A percentile compares a stretch with the other conserved stretches of the same genome.
These are phyloP conservation scores for Hymenopus coronatus DNA, from an alignment of 2,888 invertebrate species.

Conservation along the genomic window DNA sequence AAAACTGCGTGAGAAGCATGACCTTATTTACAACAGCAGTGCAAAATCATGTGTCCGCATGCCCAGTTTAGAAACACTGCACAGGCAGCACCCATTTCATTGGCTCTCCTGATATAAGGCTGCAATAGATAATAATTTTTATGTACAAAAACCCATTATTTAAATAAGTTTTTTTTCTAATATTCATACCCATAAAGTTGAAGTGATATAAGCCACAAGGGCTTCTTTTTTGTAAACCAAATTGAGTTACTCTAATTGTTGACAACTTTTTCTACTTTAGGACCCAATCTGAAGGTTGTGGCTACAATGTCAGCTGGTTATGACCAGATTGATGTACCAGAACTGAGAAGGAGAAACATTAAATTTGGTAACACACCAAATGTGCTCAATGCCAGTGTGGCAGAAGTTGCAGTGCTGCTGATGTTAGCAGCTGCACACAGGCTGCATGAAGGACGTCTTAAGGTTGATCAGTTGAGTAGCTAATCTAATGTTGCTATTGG, in stretches of 20 bases:
- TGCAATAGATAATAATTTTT: no score
- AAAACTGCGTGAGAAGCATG: no score
- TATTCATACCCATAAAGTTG: no score
- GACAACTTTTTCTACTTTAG: conserved; percentile 43
- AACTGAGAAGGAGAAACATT: conserved; percentile 67
- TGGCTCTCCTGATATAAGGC: no score
- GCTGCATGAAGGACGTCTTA: conserved; percentile 69
- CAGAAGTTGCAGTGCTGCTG: conserved; percentile 77
- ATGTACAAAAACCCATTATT: no score
- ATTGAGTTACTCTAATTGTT: not conserved
- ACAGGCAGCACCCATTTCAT: no score
- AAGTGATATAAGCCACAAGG: no score
- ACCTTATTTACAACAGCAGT: no score
- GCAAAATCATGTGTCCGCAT: no score
- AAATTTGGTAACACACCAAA: conserved; percentile 77
- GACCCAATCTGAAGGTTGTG: conserved; percentile 69
- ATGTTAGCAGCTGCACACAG: conserved; percentile 73
- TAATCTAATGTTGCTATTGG: not conserved
- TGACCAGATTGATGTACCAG: conserved; percentile 75
- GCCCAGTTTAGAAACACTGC: no score
- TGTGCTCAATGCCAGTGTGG: conserved; percentile 73
- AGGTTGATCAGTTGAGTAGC: conserved; percentile 49
- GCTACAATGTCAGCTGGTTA: conserved; percentile 84
- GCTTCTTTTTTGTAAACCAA: no score
- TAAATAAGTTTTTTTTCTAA: no score